Evolutionary conservation across 1,140 invertebrate genomes (phyloP).

Genomic region (Diplogasteroides magnus): DNA sequence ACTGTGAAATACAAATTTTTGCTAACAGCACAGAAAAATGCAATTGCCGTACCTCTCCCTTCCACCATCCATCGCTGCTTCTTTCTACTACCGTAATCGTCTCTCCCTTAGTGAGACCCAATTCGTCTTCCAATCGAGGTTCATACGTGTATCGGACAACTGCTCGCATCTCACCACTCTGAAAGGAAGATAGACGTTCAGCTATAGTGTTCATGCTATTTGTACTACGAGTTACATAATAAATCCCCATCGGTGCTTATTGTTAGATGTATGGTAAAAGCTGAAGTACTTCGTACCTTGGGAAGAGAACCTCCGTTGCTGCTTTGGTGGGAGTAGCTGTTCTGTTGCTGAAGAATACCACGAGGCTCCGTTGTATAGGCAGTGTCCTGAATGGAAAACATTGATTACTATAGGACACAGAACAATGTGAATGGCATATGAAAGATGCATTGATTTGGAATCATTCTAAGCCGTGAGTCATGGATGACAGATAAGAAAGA

Average conservation of each 20-base stretch:
- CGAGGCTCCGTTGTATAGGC: too few relatives aligned
- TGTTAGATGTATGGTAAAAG: too few relatives aligned
- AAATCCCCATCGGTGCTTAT: too few relatives aligned
- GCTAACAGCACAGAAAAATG: slow-evolving; percentile 13
- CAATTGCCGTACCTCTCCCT: slow-evolving; percentile 67
- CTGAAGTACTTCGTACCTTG: slow-evolving; percentile 63
- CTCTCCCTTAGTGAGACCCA: slow-evolving; percentile 76
- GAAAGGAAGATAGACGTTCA: slow-evolving; percentile 67
- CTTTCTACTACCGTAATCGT: slow-evolving; percentile 87
- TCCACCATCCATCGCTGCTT: slow-evolving; percentile 98
- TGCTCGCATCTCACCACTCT: slow-evolving; percentile 61
- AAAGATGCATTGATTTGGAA: too few relatives aligned
- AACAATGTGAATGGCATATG: too few relatives aligned
- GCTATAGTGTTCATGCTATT: slow-evolving; percentile 60
- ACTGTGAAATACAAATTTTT: slow-evolving; percentile 15
- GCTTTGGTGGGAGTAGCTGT: slow-evolving; percentile 11
- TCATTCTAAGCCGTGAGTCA: too few relatives aligned
- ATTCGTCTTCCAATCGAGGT: slow-evolving; percentile 89
- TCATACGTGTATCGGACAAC: slow-evolving; percentile 96
- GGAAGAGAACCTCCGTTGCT: slow-evolving; percentile 65
- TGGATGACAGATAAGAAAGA: too few relatives aligned
- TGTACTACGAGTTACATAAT: background rate
- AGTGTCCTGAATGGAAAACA: background rate
- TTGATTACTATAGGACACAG: background rate
- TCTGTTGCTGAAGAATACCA: background rate